Conservation (phyloP, 2,113 vertebrate species). For the Setophaga coronata region DNA sequence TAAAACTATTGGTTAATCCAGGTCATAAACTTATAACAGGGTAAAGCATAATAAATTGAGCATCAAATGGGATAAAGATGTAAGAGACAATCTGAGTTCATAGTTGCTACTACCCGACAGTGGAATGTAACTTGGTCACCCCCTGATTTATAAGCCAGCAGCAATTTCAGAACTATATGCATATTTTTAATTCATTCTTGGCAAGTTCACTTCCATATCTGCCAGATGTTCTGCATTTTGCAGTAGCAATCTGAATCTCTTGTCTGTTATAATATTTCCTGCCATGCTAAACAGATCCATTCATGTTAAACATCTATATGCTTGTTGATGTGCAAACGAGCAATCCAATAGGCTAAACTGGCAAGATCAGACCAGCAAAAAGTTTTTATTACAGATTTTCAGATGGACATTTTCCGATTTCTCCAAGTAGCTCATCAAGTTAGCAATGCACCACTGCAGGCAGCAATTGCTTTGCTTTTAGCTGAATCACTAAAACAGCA, state of each 20-base stretch:
- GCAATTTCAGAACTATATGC: neutral
- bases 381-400: slow-evolving; percentile 41
- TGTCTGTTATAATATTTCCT: slow-evolving; percentile 14
- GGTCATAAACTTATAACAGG: neutral
- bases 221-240: slow-evolving; percentile 34
- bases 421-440: slow-evolving; percentile 1
- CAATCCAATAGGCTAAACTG: neutral
- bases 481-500: neutral
- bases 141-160: neutral
- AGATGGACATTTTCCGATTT: neutral
- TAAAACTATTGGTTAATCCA: neutral
- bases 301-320: neutral
- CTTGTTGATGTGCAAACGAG: neutral
- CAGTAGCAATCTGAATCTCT: slow-evolving; percentile 14
- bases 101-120: neutral
- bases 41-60: neutral
- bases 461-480: neutral
- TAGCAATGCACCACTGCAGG: neutral
- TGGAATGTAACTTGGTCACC: neutral
- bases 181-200: slow-evolving; percentile 25
- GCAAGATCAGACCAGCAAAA: neutral
- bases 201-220: neutral
- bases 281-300: neutral
- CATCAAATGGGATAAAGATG: neutral
- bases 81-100: neutral